A percentile compares a stretch with the other conserved stretches of the same genome.
Evolutionary conservation across 2,113 vertebrate genomes (phyloP).

Genomic region (Marcusenius ussheri): DNA sequence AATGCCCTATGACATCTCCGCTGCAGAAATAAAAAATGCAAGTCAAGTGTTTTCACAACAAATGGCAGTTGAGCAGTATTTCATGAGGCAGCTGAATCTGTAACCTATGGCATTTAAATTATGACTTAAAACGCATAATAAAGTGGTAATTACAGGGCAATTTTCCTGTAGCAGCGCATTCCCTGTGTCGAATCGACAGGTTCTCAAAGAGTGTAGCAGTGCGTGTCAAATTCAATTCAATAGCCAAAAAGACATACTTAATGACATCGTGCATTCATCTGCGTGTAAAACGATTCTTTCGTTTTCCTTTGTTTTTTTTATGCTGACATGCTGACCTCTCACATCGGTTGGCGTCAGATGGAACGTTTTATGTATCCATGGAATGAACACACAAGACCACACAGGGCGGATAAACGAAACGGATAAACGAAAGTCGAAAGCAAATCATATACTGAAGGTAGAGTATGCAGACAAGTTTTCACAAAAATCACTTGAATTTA

Average conservation of each 20-base stretch:
- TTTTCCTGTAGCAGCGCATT: neutral
- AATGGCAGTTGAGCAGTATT: neutral
- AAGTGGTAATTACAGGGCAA: neutral
- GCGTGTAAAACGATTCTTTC: neutral
- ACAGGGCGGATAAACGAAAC: neutral
- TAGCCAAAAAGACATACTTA: neutral
- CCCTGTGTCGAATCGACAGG: neutral
- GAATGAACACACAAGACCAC: neutral
- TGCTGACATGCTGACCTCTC: neutral
- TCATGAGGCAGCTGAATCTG: neutral
- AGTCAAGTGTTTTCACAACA: neutral
- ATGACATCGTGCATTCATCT: neutral
- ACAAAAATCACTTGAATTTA: neutral
- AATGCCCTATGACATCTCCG: neutral
- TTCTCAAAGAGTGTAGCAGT: neutral
- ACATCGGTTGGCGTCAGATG: neutral
- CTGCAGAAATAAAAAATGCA: neutral
- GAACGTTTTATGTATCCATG: neutral
- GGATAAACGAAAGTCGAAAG: neutral
- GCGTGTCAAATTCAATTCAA: neutral
- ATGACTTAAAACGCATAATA: neutral
- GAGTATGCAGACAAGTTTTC: too few relatives aligned
- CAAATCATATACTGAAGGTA: neutral
- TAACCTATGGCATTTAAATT: neutral
- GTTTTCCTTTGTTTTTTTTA: neutral